phyloP scores from a whole-genome alignment of 2,797 vertebrate genomes.

The Gadopsis bispinosus region DNA sequence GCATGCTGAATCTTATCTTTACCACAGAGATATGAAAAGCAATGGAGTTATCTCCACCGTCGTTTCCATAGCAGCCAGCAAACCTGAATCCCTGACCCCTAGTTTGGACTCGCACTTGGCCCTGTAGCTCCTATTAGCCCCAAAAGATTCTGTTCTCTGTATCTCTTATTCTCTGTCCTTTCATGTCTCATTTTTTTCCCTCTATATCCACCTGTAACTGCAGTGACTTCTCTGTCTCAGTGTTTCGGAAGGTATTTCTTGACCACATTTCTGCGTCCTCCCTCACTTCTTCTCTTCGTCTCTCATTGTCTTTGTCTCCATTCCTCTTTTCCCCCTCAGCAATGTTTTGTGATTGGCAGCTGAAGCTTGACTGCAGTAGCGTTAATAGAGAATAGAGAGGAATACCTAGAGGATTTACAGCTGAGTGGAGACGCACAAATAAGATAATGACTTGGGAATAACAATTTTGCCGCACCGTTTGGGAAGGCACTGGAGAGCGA shows the following conservation, averaged over 20 bases:
- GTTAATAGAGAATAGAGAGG: constrained; percentile 81
- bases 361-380: constrained; percentile 75
- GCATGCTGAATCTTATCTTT: constrained; percentile 52
- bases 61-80: constrained; percentile 61
- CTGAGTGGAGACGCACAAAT: constrained; percentile 84
- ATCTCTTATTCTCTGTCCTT: constrained; percentile 8
- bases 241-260: constrained; percentile 40
- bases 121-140: constrained; percentile 60
- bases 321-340: constrained; percentile 63
- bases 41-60: constrained; percentile 49
- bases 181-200: neutral
- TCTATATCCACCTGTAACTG: constrained; percentile 7
- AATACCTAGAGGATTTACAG: constrained; percentile 84
- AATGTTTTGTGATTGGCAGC: constrained; percentile 81
- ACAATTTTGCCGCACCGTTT: constrained; percentile 74
- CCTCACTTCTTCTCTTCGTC: constrained; percentile 8
- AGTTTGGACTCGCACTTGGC: constrained; percentile 44
- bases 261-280: constrained; percentile 28
- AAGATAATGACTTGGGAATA: constrained; percentile 84
- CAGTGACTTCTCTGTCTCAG: constrained; percentile 26
- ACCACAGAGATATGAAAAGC: constrained; percentile 29
- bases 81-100: constrained; percentile 60
- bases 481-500: constrained; percentile 59
- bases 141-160: constrained; percentile 28
- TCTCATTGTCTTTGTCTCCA: constrained; percentile 59